Base-by-base conservation (phyloP, 2,888 invertebrate species). In the Eurytoma californica region DNA sequence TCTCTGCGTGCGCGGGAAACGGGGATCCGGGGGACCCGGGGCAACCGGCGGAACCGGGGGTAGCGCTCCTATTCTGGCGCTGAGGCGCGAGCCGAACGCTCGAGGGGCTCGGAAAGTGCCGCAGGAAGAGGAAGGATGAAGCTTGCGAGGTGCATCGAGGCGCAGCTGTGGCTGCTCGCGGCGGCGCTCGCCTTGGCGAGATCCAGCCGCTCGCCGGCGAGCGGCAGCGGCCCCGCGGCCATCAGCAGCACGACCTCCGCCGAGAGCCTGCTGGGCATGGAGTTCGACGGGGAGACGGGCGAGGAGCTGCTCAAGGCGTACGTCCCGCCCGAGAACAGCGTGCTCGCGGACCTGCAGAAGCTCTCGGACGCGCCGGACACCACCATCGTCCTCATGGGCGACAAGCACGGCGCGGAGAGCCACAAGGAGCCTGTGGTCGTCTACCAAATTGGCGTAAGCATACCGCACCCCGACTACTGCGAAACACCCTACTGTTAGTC, bases 401-500 rank as follows among this genome's bases (percentile, higher is more conserved):
- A 80, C n/a, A 58, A 70, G 28, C 66, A 18, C 73, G 82, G 2
- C 5, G 4, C 65, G 65, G 60, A 79, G 24, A 20, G 18, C 58
- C 60, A 16, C 70, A 85, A 87, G 79, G 91, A 92, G 81, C 91
- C 93, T 77, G 93, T 93, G 89, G 92, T 95, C 84, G 92, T 95
- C 80, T 95, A 95, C 89, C 95, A 94, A 91, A 92, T 92, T 80
- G 95, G 95, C 93, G 95, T 95, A 90, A 94, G 94, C 92, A 79
- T 1, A 28, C 5, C 1, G 18, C 24, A 24, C 24, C 24, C n/a
- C n/a, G n/a, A n/a, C n/a, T n/a, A n/a, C n/a, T n/a, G n/a, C n/a
- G n/a, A n/a, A n/a, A n/a, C n/a, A n/a, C n/a, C n/a, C n/a, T n/a
- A n/a, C n/a, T n/a, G n/a, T n/a, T n/a, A n/a, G n/a, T n/a, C n/a